These are phyloP conservation scores for Phania funesta DNA, from an alignment of 2,888 invertebrate genomes.

Conservation along the genomic window DNA sequence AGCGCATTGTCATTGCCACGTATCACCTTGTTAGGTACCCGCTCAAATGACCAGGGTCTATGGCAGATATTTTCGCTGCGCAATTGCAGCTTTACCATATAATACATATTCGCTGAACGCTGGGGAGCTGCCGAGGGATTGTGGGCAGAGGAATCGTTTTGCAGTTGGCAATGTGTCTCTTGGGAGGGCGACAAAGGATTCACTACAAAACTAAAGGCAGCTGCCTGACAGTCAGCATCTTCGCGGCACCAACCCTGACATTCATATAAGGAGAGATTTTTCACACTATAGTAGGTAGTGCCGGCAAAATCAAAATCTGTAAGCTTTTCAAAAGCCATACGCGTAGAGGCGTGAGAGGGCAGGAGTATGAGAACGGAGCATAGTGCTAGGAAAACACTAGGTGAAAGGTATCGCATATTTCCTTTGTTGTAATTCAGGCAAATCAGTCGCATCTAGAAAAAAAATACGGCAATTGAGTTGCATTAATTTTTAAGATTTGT, in stretches of 20 bases:
- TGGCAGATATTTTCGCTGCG: slow-evolving; percentile 95
- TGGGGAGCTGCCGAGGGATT: slow-evolving; percentile 92
- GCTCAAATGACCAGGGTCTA: slow-evolving; percentile 95
- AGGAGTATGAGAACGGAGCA: slow-evolving; percentile 69
- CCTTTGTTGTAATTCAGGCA: slow-evolving; percentile 31
- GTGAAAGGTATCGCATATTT: slow-evolving; percentile 36
- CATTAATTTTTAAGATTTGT: background rate
- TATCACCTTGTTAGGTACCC: slow-evolving; percentile 95
- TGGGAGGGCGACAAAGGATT: slow-evolving; percentile 95
- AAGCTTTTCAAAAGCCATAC: slow-evolving; percentile 95
- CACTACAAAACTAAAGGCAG: slow-evolving; percentile 95
- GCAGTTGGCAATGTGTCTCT: slow-evolving; percentile 93
- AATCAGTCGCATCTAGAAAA: slow-evolving; percentile 70
- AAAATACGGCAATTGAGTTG: background rate
- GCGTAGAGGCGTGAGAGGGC: slow-evolving; percentile 82
- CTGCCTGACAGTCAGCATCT: slow-evolving; percentile 94
- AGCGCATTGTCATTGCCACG: slow-evolving; percentile 94
- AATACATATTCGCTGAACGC: slow-evolving; percentile 94
- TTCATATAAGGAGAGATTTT: slow-evolving; percentile 94
- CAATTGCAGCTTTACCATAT: slow-evolving; percentile 93
- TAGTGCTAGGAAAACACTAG: slow-evolving; percentile 62
- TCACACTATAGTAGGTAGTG: slow-evolving; percentile 94
- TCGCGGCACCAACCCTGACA: slow-evolving; percentile 98
- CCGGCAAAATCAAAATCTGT: slow-evolving; percentile 95
- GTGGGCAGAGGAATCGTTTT: slow-evolving; percentile 94